Percentiles rank a stretch among this genome's conserved stretches.
phyloP scores from a whole-genome alignment of 2,797 vertebrate genomes.

The Gobio occitaniae region DNA sequence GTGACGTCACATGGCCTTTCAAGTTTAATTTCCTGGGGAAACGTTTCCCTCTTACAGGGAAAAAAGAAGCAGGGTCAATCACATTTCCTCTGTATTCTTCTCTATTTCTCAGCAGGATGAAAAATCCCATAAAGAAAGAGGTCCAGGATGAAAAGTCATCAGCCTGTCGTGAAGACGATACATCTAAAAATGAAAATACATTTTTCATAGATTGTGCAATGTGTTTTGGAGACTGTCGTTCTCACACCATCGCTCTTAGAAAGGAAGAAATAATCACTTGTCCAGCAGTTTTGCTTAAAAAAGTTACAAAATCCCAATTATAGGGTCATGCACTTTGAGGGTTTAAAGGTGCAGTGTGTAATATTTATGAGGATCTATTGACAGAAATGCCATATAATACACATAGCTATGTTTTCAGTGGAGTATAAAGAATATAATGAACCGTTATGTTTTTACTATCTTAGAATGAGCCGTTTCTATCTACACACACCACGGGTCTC shows the following conservation, averaged over 20 bases:
- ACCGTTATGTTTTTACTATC: too few species aligned
- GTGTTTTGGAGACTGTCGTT: not conserved
- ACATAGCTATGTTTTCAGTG: too few species aligned
- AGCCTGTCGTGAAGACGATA: not conserved
- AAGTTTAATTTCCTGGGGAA: conserved; percentile 59
- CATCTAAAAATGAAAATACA: conserved; percentile 2
- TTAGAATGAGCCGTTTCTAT: too few species aligned
- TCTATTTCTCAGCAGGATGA: not conserved
- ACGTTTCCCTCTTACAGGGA: conserved; percentile 31
- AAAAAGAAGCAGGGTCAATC: conserved; percentile 30
- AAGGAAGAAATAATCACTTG: not conserved
- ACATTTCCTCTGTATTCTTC: not conserved
- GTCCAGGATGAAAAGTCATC: conserved; percentile 9
- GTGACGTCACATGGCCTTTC: conserved; percentile 56
- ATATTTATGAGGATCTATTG: too few species aligned
- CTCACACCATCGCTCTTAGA: not conserved
- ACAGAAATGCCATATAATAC: too few species aligned
- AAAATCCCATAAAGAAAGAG: conserved; percentile 19
- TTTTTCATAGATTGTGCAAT: not conserved
- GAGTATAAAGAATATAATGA: too few species aligned
- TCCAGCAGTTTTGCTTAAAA: not conserved
- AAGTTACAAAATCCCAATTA: too few species aligned
- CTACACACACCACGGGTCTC: too few species aligned
- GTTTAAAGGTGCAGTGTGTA: too few species aligned
- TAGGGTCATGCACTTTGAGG: not conserved